Percentiles rank a stretch among this genome's conserved stretches.
These are phyloP conservation scores for Eubasilissa splendida DNA, from an alignment of 2,888 invertebrate species.

Conservation along the genomic window DNA sequence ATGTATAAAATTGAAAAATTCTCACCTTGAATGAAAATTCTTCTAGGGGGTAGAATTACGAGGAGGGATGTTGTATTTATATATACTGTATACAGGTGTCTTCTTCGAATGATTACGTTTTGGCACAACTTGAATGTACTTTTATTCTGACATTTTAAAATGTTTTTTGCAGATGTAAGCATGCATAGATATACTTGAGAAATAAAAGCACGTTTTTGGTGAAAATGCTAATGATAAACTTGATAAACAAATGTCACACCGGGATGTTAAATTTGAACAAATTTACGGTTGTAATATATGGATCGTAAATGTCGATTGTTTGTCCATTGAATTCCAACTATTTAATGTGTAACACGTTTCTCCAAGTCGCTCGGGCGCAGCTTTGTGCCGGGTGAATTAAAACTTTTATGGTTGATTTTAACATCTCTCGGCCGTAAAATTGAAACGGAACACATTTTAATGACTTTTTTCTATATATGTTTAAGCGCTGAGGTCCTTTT, in stretches of 20 bases:
- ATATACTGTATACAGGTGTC: no score
- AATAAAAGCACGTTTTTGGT: no score
- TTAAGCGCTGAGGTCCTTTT: not conserved
- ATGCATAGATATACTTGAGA: no score
- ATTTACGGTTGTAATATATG: conserved; percentile 44
- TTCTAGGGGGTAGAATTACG: no score
- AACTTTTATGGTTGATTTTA: conserved; percentile 49
- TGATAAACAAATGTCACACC: conserved; percentile 7
- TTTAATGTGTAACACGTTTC: conserved; percentile 53
- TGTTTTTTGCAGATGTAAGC: no score
- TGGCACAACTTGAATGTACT: no score
- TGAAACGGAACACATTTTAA: conserved; percentile 4
- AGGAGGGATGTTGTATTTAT: no score
- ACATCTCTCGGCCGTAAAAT: conserved; percentile 40
- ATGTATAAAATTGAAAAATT: no score
- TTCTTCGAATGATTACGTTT: no score
- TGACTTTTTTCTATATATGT: not conserved
- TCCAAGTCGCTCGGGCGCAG: conserved; percentile 23
- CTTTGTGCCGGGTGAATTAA: conserved; percentile 22
- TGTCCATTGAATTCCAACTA: conserved; percentile 35
- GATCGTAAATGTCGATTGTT: conserved; percentile 46
- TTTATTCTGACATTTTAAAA: no score
- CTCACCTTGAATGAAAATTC: no score
- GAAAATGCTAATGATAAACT: not conserved
- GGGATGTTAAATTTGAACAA: conserved; percentile 16